These are phyloP conservation scores for Dasyprocta punctata DNA, from an alignment of 2,113 vertebrate genomes.

Conservation along the genomic window DNA sequence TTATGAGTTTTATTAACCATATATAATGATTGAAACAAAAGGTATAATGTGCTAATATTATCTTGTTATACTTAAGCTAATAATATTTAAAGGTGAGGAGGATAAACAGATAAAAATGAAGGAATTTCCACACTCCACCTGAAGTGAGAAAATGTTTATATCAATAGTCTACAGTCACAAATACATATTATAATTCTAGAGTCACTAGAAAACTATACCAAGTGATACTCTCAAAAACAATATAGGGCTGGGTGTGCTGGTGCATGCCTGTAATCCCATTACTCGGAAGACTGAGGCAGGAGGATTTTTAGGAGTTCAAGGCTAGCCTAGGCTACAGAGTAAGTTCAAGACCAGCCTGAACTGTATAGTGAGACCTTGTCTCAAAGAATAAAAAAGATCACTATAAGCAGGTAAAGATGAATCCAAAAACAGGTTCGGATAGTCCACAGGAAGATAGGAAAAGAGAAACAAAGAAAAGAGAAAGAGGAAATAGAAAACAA, in stretches of 20 bases:
- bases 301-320: background rate
- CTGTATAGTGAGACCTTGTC: background rate
- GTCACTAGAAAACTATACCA: background rate
- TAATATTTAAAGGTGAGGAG: background rate
- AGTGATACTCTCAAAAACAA: background rate
- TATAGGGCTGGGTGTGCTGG: background rate
- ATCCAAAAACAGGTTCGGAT: background rate
- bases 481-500: background rate
- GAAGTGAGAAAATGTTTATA: background rate
- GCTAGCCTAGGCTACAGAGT: background rate
- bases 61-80: background rate
- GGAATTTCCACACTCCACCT: background rate
- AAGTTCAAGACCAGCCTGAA: background rate
- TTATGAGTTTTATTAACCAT: background rate
- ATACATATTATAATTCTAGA: background rate
- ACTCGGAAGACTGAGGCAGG: background rate
- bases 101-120: background rate
- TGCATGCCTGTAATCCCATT: background rate
- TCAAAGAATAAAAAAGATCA: background rate
- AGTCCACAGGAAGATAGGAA: background rate
- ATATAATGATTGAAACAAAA: constrained; percentile 28
- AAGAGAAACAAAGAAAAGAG: background rate
- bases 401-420: background rate
- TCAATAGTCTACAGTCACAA: background rate
- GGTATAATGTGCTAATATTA: background rate